Conservation (phyloP, 2,113 vertebrate species). For the Fukomys damarensis region DNA sequence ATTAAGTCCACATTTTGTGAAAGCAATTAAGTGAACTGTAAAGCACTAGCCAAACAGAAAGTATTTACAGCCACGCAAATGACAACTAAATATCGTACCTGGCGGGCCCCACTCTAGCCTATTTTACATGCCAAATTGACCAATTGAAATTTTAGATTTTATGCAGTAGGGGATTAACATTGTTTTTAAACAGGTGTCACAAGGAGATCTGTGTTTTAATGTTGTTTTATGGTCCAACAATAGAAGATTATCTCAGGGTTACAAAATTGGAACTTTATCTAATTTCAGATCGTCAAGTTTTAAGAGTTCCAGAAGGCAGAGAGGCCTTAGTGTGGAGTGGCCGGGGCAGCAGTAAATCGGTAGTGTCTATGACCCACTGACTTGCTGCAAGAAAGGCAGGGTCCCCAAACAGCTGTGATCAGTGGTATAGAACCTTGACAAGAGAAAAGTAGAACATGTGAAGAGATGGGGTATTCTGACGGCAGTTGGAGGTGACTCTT, state of each 20-base stretch:
- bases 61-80: neutral
- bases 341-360: neutral
- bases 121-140: neutral
- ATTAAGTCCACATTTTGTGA: constrained; percentile 10
- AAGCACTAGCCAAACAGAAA: constrained; percentile 38
- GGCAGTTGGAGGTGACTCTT: neutral
- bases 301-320: neutral
- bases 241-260: constrained; percentile 1
- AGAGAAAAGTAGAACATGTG: neutral
- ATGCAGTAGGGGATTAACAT: neutral
- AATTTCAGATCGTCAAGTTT: constrained; percentile 15
- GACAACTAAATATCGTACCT: neutral
- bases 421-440: neutral
- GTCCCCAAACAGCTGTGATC: neutral
- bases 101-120: neutral
- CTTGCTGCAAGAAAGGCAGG: neutral
- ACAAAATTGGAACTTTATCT: constrained; percentile 24
- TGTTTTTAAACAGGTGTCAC: neutral
- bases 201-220: constrained; percentile 40
- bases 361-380: neutral
- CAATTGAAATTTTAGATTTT: neutral
- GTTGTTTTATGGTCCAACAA: neutral
- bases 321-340: too few species aligned
- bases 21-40: constrained; percentile 23
- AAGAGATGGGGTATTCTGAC: neutral